These are phyloP conservation scores for Gallinago media DNA, from an alignment of 2,113 vertebrate species.

Conservation along the genomic window DNA sequence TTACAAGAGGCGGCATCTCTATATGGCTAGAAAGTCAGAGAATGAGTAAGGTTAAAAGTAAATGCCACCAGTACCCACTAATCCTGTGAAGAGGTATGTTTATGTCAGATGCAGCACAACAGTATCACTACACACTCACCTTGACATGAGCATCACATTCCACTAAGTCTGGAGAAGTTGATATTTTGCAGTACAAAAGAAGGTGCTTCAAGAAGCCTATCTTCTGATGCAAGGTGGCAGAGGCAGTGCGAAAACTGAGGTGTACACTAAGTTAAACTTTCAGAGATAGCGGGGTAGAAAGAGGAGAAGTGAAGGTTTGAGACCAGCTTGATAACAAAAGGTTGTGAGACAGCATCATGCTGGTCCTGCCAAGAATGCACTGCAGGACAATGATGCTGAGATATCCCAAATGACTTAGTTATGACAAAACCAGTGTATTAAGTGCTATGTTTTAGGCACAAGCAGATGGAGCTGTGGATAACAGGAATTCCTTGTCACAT, in stretches of 20 bases:
- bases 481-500: background rate
- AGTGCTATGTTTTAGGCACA: background rate
- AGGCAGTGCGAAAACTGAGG: background rate
- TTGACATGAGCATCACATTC: background rate
- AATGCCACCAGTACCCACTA: background rate
- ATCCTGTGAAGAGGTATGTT: background rate
- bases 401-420: background rate
- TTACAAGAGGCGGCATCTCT: background rate
- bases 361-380: background rate
- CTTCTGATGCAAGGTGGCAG: background rate
- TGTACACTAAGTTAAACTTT: background rate
- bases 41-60: background rate
- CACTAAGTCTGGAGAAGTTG: background rate
- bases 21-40: background rate
- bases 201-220: background rate
- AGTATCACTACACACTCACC: background rate
- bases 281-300: background rate
- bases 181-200: background rate
- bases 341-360: background rate
- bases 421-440: background rate
- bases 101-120: background rate
- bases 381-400: background rate
- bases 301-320: background rate
- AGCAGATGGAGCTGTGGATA: background rate
- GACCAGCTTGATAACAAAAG: background rate